Percentiles rank a stretch among this genome's conserved stretches.
These are phyloP conservation scores for Empis livida DNA, from an alignment of 2,888 invertebrate genomes.

Conservation along the genomic window DNA sequence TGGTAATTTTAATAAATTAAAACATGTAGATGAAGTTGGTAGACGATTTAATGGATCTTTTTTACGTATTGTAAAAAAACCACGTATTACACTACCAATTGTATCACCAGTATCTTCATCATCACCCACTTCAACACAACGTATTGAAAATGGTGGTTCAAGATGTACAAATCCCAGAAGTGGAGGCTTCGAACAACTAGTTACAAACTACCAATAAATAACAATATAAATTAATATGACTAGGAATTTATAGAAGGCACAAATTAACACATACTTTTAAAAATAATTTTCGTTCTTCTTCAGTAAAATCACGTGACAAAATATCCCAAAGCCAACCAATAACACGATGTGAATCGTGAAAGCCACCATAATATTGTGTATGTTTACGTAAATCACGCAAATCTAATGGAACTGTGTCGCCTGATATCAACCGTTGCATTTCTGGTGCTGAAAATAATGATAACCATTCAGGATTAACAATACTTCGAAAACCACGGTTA, in stretches of 20 bases:
- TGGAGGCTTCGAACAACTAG: conserved; percentile 95
- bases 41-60: conserved; percentile 87
- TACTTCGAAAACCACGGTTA: conserved; percentile 88
- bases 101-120: conserved; percentile 78
- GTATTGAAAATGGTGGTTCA: conserved; percentile 94
- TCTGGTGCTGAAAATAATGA: conserved; percentile 91
- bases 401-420: conserved; percentile 89
- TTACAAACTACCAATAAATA: conserved; percentile 53
- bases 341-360: conserved; percentile 94
- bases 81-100: conserved; percentile 86
- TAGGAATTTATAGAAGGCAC: too few species aligned
- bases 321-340: conserved; percentile 99
- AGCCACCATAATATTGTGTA: conserved; percentile 98
- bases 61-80: conserved; percentile 93
- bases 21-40: conserved; percentile 98
- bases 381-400: conserved; percentile 73
- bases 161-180: conserved; percentile 90
- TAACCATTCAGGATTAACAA: conserved; percentile 91
- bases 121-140: conserved; percentile 98
- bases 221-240: background rate
- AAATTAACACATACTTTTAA: conserved; percentile 63
- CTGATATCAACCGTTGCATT: conserved; percentile 87
- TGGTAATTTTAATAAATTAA: conserved; percentile 93
- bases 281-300: conserved; percentile 85
- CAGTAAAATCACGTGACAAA: conserved; percentile 84